These are phyloP conservation scores for Boulengeromyrus knoepffleri DNA, from an alignment of 2,113 vertebrate genomes.

Conservation along the genomic window DNA sequence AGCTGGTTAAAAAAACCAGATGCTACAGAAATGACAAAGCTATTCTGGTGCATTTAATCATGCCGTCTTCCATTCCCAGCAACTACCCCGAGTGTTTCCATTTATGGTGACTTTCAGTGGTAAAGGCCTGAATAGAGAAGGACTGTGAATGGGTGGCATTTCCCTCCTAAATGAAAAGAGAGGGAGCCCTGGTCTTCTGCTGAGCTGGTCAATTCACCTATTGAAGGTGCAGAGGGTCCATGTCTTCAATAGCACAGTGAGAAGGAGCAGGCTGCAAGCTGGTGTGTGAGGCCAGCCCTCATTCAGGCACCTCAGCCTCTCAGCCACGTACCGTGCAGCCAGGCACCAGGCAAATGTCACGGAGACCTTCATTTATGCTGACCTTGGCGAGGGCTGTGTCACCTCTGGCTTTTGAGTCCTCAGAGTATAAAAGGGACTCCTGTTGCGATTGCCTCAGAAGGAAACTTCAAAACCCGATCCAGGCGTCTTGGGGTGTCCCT, in stretches of 20 bases:
- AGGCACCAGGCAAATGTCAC: slow-evolving; percentile 16
- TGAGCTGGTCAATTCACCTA: slow-evolving; percentile 12
- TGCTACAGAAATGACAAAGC: neutral
- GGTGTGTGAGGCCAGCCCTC: neutral
- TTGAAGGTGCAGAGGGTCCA: slow-evolving; percentile 1
- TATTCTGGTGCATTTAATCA: neutral
- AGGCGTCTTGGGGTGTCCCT: neutral
- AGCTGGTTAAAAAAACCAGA: neutral
- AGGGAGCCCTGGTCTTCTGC: neutral
- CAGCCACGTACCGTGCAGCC: neutral
- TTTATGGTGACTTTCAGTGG: slow-evolving; percentile 3
- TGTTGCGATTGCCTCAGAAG: neutral
- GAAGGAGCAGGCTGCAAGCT: neutral
- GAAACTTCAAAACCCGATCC: neutral
- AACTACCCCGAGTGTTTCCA: neutral
- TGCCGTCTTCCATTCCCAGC: neutral
- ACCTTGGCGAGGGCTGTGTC: neutral
- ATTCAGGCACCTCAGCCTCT: neutral
- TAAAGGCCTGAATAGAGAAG: neutral
- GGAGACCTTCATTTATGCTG: slow-evolving; percentile 11
- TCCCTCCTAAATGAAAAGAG: slow-evolving; percentile 9
- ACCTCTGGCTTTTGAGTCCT: neutral
- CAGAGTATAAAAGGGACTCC: slow-evolving; percentile 1
- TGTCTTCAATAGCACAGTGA: slow-evolving; percentile 19
- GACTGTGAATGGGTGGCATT: slow-evolving; percentile 23